phyloP scores from a whole-genome alignment of 2,888 invertebrate genomes.

The Rotaria socialis region DNA sequence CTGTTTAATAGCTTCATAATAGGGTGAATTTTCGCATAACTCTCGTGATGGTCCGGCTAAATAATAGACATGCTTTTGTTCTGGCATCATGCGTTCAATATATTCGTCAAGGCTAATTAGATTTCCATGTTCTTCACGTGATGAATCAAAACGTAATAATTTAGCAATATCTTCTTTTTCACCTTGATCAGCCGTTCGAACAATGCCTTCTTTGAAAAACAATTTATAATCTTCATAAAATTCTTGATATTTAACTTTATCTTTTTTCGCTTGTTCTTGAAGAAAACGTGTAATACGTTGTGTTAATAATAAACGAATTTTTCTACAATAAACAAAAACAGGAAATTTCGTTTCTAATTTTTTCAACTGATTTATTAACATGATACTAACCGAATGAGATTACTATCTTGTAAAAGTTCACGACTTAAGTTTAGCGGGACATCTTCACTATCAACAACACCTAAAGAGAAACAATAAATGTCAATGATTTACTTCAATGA shows the following conservation, averaged over 20 bases:
- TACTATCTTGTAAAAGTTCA: constrained; percentile 87
- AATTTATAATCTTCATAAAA: constrained; percentile 87
- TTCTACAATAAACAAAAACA: not conserved
- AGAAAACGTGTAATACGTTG: constrained; percentile 77
- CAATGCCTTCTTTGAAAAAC: constrained; percentile 90
- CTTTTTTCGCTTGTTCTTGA: constrained; percentile 77
- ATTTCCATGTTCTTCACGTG: constrained; percentile 69
- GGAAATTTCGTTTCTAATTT: not conserved
- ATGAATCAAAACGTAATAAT: constrained; percentile 84
- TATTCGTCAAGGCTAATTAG: constrained; percentile 76
- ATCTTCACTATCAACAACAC: constrained; percentile 96
- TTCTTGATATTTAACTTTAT: constrained; percentile 72
- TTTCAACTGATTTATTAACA: not conserved
- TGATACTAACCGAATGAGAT: constrained; percentile 66
- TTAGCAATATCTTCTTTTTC: constrained; percentile 87
- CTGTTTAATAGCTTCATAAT: constrained; percentile 74
- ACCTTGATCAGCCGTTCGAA: constrained; percentile 72
- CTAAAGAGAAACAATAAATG: constrained; percentile 55
- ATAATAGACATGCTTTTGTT: constrained; percentile 81
- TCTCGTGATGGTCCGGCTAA: constrained; percentile 84
- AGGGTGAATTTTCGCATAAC: constrained; percentile 86
- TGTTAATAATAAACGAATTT: constrained; percentile 63
- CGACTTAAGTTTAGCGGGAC: constrained; percentile 93
- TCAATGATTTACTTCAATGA: too few relatives aligned
- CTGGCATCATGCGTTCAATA: constrained; percentile 70